A percentile compares a stretch with the other conserved stretches of the same genome.
These are phyloP conservation scores for Ophraella communa DNA, from an alignment of 2,888 invertebrate genomes.

Conservation along the genomic window DNA sequence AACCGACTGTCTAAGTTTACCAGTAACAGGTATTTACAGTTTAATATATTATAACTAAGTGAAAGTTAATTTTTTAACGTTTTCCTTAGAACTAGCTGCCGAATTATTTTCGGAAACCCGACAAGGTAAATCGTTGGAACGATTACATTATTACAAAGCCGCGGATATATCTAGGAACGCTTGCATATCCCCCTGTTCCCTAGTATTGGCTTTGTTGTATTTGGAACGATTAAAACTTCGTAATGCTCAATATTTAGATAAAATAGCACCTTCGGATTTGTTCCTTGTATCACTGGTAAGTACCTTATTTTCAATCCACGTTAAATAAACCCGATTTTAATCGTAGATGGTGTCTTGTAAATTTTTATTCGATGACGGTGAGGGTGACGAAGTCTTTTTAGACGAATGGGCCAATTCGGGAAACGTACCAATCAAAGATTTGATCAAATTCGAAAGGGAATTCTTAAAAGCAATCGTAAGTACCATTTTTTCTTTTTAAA, in stretches of 20 bases:
- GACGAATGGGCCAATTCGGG: slow-evolving; percentile 93
- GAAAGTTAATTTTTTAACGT: background rate
- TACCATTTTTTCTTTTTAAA: slow-evolving; percentile 37
- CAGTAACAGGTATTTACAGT: slow-evolving; percentile 74
- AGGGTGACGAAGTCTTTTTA: slow-evolving; percentile 89
- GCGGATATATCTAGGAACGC: slow-evolving; percentile 79
- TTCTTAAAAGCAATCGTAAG: slow-evolving; percentile 90
- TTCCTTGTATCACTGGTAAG: slow-evolving; percentile 92
- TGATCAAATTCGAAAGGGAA: slow-evolving; percentile 85
- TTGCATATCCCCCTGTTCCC: slow-evolving; percentile 89
- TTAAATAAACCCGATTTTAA: too few species aligned
- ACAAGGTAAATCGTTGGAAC: slow-evolving; percentile 76
- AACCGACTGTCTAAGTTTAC: slow-evolving; percentile 75
- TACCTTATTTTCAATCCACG: too few species aligned
- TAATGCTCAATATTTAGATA: slow-evolving; percentile 83
- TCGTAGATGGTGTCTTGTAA: slow-evolving; percentile 94
- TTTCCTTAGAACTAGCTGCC: slow-evolving; percentile 77
- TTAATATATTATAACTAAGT: background rate
- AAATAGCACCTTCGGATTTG: slow-evolving; percentile 87
- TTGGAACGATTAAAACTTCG: slow-evolving; percentile 84
- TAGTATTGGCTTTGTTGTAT: slow-evolving; percentile 92
- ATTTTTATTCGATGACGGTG: slow-evolving; percentile 91
- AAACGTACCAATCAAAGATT: slow-evolving; percentile 71
- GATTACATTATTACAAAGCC: slow-evolving; percentile 78
- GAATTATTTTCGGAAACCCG: slow-evolving; percentile 82